These are phyloP conservation scores for Trilocha varians DNA, from an alignment of 2,888 invertebrate genomes.

Conservation along the genomic window DNA sequence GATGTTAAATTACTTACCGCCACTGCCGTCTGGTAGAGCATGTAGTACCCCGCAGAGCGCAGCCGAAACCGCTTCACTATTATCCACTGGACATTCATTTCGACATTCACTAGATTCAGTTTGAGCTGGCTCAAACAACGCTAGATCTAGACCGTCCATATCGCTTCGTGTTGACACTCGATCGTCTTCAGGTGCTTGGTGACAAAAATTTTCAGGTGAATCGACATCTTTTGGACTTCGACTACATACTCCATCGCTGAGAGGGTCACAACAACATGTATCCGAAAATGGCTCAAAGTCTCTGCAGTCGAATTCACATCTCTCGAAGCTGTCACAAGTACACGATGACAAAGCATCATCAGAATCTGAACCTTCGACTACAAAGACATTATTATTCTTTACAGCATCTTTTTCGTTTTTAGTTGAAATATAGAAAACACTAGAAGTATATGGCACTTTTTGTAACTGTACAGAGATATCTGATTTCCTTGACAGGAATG, in stretches of 20 bases:
- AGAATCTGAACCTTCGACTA: constrained; percentile 58
- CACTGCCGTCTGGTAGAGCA: constrained; percentile 40
- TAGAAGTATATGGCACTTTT: constrained; percentile 61
- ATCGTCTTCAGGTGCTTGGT: constrained; percentile 52
- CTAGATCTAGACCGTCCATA: constrained; percentile 78
- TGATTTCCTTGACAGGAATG: constrained; percentile 26
- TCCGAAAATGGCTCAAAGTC: constrained; percentile 75
- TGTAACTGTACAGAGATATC: constrained; percentile 53
- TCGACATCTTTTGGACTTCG: constrained; percentile 67
- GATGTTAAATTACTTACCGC: constrained; percentile 41
- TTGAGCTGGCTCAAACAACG: constrained; percentile 77
- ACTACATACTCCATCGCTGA: constrained; percentile 63
- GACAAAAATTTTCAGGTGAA: constrained; percentile 61
- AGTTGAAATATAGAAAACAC: constrained; percentile 55
- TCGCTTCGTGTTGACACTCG: constrained; percentile 67
- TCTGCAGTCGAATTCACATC: constrained; percentile 72
- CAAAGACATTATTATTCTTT: constrained; percentile 42
- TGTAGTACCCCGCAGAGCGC: constrained; percentile 58
- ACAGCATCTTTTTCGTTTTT: constrained; percentile 48
- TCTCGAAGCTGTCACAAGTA: constrained; percentile 69
- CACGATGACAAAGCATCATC: constrained; percentile 71
- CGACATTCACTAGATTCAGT: constrained; percentile 37
- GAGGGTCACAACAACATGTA: constrained; percentile 73
- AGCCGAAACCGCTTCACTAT: constrained; percentile 28
- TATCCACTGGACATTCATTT: constrained; percentile 24